Evolutionary conservation across 2,888 invertebrate genomes (phyloP).

Genomic region (Synergus japonicus): DNA sequence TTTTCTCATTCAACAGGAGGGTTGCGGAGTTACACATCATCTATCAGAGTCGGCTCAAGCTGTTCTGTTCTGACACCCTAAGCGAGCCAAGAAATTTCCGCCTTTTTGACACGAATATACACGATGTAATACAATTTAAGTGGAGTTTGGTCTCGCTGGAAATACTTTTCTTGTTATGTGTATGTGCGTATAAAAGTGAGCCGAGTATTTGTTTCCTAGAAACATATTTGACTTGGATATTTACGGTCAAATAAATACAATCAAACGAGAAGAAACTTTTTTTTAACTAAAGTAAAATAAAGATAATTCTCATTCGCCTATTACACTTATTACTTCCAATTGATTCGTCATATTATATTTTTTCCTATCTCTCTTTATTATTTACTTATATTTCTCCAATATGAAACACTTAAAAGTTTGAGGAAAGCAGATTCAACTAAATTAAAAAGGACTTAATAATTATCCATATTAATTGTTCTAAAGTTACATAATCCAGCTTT

Average conservation of each 20-base stretch:
- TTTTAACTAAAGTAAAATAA: not conserved
- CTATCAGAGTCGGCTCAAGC: constrained; percentile 40
- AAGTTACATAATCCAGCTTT: constrained; percentile 37
- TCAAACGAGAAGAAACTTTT: constrained; percentile 6
- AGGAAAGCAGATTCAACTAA: constrained; percentile 1
- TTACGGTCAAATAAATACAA: constrained; percentile 26
- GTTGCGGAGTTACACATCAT: constrained; percentile 34
- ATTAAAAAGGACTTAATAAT: constrained; percentile 29
- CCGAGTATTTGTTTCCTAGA: constrained; percentile 18
- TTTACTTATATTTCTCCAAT: not conserved
- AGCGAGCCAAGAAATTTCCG: constrained; percentile 38
- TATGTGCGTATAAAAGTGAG: not conserved
- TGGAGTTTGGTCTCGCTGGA: constrained; percentile 34
- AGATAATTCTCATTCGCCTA: not conserved
- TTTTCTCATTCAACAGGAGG: constrained; percentile 28
- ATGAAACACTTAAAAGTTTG: not conserved
- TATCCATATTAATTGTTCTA: constrained; percentile 22
- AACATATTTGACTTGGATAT: constrained; percentile 29
- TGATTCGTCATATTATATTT: not conserved
- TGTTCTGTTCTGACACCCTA: constrained; percentile 41
- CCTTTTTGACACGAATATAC: constrained; percentile 40
- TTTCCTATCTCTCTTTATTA: not conserved
- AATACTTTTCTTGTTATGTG: not conserved
- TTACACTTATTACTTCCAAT: not conserved
- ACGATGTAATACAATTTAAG: constrained; percentile 40